Evolutionary conservation across 2,888 invertebrate species (phyloP).

Genomic region (Tetranychus piercei): DNA sequence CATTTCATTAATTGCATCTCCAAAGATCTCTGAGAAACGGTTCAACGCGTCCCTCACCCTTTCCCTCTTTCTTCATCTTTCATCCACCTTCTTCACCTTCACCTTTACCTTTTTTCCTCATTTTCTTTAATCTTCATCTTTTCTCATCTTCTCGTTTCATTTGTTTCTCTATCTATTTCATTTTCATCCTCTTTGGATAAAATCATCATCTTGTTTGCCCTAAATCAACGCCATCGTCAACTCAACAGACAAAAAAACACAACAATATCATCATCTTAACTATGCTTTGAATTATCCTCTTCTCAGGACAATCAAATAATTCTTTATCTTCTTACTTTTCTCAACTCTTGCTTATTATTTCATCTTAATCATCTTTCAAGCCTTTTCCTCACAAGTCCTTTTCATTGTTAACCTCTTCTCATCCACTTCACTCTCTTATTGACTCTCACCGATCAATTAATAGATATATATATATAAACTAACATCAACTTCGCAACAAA

Average conservation of each 20-base stretch:
- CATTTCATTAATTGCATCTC: background rate
- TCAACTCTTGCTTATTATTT: background rate
- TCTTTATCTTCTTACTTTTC: background rate
- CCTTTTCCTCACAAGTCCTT: background rate
- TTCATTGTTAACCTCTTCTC: too few relatives aligned
- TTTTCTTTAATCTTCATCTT: background rate
- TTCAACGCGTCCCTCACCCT: background rate
- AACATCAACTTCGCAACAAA: too few relatives aligned
- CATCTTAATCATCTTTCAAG: background rate
- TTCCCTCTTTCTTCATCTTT: background rate
- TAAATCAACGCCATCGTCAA: background rate
- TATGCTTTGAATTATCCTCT: background rate
- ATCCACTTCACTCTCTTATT: too few relatives aligned
- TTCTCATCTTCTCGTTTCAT: background rate
- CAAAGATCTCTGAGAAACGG: background rate
- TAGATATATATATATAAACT: too few relatives aligned
- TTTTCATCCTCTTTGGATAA: too few relatives aligned
- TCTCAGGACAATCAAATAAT: background rate
- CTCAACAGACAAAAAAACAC: too few relatives aligned
- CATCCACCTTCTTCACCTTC: background rate
- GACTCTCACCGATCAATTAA: too few relatives aligned
- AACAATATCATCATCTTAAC: background rate
- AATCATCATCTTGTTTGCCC: background rate
- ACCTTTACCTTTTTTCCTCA: background rate
- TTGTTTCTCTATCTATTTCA: background rate